Base-by-base conservation (phyloP, 1,140 invertebrate genomes). In the Brachionus rubens region DNA sequence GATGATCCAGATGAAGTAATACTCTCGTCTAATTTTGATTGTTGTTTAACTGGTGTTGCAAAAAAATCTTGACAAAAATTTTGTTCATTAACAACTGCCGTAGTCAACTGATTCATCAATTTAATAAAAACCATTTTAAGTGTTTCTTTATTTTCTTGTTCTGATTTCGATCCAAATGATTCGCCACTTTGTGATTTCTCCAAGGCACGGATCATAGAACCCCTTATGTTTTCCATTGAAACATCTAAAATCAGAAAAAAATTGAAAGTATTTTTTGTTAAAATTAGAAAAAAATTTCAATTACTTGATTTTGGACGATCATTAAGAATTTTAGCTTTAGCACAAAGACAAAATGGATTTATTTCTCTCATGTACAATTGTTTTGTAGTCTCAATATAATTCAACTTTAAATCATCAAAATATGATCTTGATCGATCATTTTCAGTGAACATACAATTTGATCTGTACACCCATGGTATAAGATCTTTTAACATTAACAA, bases 31-130 rank as follows among this genome's bases (percentile, higher is more conserved):
- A 48, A 77, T 16, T 77, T 79, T 26, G 36, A n/a, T n/a, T n/a
- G 78, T 21, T 76, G 78, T 36, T 77, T 59, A 19, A 75, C 78
- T 10, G 80, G 78, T 10, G 93, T 91, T 50, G 97, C 86, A 79
- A 98, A 94, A 85, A 98, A 98, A 36, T 89, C 88, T 10, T 93
- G 90, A 83, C 93, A 97, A 86, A 98, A 98, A 78, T 94, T 90
- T 85, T 98, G 95, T 83, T 99, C 96, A 21, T 91, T 90, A 43
- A 96, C 87, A 83, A 94, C 96, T 77, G 95, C 89, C 26, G 91
- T 92, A 82, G 96, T 93, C 56, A 97, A 87, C 81, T 95, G 91
- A 50, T 90, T 90, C 7, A 98, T 84, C 19, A 94, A 90, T 82
- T 89, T 88, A 81, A 93, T 91, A 47, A 93, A 85, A 16, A 91